A percentile compares a stretch with the other conserved stretches of the same genome.
phyloP scores from a whole-genome alignment of 1,140 invertebrate genomes.

The Ephestia elutella region DNA sequence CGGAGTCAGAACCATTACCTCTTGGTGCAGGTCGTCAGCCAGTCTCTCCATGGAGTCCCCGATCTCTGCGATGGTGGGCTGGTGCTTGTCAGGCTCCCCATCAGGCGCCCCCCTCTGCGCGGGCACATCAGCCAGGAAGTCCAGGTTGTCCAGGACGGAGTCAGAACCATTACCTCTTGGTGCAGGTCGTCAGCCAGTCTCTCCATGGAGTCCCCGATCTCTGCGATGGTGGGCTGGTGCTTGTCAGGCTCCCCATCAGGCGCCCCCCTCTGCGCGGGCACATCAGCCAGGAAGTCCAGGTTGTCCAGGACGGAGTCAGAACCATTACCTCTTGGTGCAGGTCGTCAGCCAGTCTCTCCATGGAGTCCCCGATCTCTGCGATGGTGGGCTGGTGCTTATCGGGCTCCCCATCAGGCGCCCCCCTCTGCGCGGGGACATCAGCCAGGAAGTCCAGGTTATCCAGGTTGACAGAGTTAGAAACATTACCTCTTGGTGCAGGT shows the following conservation, averaged over 20 bases:
- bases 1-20: slow-evolving; percentile 77
- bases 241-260: slow-evolving; percentile 73
- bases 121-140: slow-evolving; percentile 90
- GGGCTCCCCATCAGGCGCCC: slow-evolving; percentile 72
- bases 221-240: slow-evolving; percentile 85
- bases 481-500: slow-evolving; percentile 83
- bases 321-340: slow-evolving; percentile 78
- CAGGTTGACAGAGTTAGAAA: slow-evolving; percentile 90
- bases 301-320: slow-evolving; percentile 93
- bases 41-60: slow-evolving; percentile 88
- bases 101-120: slow-evolving; percentile 72
- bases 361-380: slow-evolving; percentile 90
- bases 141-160: slow-evolving; percentile 92
- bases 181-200: slow-evolving; percentile 86
- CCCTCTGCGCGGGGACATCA: slow-evolving; percentile 81
- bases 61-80: slow-evolving; percentile 90
- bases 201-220: slow-evolving; percentile 89
- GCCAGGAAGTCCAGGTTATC: slow-evolving; percentile 94
- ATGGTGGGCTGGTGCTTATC: slow-evolving; percentile 80
- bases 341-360: slow-evolving; percentile 87
- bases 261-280: slow-evolving; percentile 77
- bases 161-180: slow-evolving; percentile 76
- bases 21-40: slow-evolving; percentile 85
- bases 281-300: slow-evolving; percentile 91
- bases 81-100: slow-evolving; percentile 74